Evolutionary conservation across 1,140 invertebrate species (phyloP), one percentile per base, ranked within the genome.

Genomic region (Hycleus cichorii): DNA sequence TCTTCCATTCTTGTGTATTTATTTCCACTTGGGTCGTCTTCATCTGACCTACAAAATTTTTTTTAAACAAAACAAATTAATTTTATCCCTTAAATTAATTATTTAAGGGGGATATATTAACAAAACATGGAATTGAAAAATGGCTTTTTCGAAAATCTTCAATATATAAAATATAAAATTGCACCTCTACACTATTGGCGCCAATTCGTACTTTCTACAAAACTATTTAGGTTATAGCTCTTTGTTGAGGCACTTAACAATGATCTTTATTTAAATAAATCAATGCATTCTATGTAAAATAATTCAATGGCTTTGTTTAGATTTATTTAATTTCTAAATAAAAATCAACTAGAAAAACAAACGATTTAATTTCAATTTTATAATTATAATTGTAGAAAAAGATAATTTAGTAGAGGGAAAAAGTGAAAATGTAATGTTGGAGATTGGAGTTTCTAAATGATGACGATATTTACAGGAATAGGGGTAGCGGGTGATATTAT

Each of bases 1-100:
- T 94, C 91, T 74, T 96, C 93, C 85, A 92, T 88, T 81, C 87
- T 85, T 69, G 83, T 81, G 74, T 87, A 89, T 81, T 90, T 91
- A 69, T 80, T 83, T 61, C 83, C 83, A 77, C 83, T 88, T 70
- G 84, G 84, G 78, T 89, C 86, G 80, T 90, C 88, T 79, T 90
- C 88, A 84, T 90, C 87, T 74, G 87, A 89, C 79, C 87, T 89
- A 73, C 40, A 67, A 67, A 3, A 42, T 3, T 42, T 42, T 42
- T n/a, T 10, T 39, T 39, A 7, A 39, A 39, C 6, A 10, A 11
- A 42, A 42, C 40, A 6, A 42, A 42, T n/a, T n/a, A n/a, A 42
- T 4, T n/a, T n/a, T 10, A 18, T 18, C 9, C 9, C 10, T 42
- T 42, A 11, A n/a, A 42, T 7, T 11, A 39, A 1, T 39, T 10